Base-by-base conservation (phyloP, 2,888 invertebrate species). In the Drosophila mimica region DNA sequence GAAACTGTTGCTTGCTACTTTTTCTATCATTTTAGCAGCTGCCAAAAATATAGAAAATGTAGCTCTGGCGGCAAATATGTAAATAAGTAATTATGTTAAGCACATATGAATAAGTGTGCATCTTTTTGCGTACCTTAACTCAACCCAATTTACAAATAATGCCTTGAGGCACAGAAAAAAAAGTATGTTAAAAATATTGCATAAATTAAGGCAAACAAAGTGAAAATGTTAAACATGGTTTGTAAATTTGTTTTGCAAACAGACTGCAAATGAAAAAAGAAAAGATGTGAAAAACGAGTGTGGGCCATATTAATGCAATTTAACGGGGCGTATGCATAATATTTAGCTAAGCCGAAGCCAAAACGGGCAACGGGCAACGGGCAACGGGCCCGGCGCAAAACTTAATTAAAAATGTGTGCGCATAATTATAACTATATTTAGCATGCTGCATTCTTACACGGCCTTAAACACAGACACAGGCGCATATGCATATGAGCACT, bases 371-470 rank as follows among this genome's bases (percentile, higher is more conserved):
- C 48, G 64, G 34, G 34, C 34, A 77, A 52, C 75, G 79, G 72
- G 54, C 74, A 59, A 72, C 46, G 65, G n/a, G 75, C 59, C 67
- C 82, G 68, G 65, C 56, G 77, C 79, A 72, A 88, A 88, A 89
- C 89, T 88, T 89, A 89, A 88, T 88, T 88, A 88, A 88, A 88
- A 88, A 88, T 89, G 77, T 89, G 83, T 79, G 88, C 81, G 86
- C 89, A 88, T 88, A 88, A 88, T 89, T 88, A 88, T 89, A 89
- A 89, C 87, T 87, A 84, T 89, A 89, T 87, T 87, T 87, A 87
- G 88, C 82, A 75, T 71, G 87, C 79, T 82, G 73, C 53, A 65
- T 59, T 71, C 70, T 70, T 46, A 36, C 60, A 67, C 66, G 69
- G 58, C 63, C n/a, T 13, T 20, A 54, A 2, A 38, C 59, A 31